Evolutionary conservation across 2,797 vertebrate genomes (phyloP).

Genomic region (Lithobates pipiens): DNA sequence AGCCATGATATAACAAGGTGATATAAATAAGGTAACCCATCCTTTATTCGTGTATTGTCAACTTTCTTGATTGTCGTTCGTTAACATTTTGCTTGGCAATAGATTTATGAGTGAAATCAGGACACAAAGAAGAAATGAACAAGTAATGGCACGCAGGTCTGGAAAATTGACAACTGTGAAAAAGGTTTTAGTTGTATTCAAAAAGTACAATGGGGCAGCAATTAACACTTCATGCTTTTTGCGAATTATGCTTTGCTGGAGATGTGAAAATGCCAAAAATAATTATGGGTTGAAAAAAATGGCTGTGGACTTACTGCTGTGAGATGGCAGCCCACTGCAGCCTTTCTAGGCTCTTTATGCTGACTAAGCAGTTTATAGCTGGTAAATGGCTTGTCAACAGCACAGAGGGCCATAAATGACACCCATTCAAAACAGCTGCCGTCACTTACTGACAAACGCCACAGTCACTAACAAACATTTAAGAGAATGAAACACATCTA

Average conservation of each 20-base stretch:
- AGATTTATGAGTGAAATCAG: neutral
- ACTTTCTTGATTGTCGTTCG: neutral
- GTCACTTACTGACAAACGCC: neutral
- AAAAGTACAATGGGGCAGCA: neutral
- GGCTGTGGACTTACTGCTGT: neutral
- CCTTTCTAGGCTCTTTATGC: neutral
- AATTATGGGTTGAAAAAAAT: neutral
- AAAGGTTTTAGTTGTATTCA: neutral
- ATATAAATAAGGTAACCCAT: neutral
- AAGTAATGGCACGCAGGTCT: neutral
- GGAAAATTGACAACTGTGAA: conserved; percentile 17
- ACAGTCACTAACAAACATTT: conserved; percentile 1
- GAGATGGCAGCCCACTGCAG: neutral
- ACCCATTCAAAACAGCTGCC: neutral
- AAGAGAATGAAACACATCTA: neutral
- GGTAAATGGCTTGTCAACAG: conserved; percentile 12
- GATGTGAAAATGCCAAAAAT: conserved; percentile 26
- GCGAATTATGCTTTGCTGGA: conserved; percentile 12
- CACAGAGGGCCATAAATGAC: conserved; percentile 13
- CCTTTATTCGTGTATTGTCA: neutral
- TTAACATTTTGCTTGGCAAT: neutral
- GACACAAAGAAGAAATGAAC: neutral
- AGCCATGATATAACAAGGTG: neutral
- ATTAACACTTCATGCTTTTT: conserved; percentile 29
- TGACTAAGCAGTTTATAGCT: conserved; percentile 37